Conservation (phyloP, 2,797 vertebrate species). For the Muscicapa comitata region DNA sequence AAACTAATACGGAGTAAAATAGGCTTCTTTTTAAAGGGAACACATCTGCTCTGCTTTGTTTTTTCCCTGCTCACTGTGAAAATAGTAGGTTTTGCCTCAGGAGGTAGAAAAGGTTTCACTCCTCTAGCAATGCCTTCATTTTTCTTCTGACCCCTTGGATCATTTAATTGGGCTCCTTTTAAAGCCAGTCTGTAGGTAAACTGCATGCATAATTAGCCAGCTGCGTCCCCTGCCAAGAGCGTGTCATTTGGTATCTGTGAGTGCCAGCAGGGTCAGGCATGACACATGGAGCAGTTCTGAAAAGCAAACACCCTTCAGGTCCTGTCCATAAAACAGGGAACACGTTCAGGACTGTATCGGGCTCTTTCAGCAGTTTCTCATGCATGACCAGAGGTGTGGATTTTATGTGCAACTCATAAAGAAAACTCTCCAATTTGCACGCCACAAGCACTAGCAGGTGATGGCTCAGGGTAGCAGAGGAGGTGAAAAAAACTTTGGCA, state of each 20-base stretch:
- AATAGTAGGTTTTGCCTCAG: background rate
- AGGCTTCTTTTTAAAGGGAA: background rate
- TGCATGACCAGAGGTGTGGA: constrained; percentile 69
- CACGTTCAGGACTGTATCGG: background rate
- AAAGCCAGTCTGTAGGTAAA: constrained; percentile 29
- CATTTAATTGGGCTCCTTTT: constrained; percentile 37
- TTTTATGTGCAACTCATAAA: constrained; percentile 71
- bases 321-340: constrained; percentile 56
- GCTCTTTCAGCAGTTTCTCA: constrained; percentile 63
- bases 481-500: constrained; percentile 53
- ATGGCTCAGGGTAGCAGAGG: constrained; percentile 44
- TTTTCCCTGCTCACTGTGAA: background rate
- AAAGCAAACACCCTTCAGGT: constrained; percentile 51
- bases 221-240: constrained; percentile 44
- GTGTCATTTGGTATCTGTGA: constrained; percentile 36
- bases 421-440: constrained; percentile 55
- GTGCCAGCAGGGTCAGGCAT: constrained; percentile 40
- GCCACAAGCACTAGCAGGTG: constrained; percentile 54
- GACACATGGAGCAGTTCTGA: constrained; percentile 48
- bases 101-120: constrained; percentile 7
- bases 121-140: background rate
- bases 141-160: constrained; percentile 24
- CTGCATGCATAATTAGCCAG: constrained; percentile 46
- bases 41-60: constrained; percentile 1
- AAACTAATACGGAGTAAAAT: background rate